These are phyloP conservation scores for Ceyx erithaca DNA, from an alignment of 2,797 vertebrate genomes.

Conservation along the genomic window DNA sequence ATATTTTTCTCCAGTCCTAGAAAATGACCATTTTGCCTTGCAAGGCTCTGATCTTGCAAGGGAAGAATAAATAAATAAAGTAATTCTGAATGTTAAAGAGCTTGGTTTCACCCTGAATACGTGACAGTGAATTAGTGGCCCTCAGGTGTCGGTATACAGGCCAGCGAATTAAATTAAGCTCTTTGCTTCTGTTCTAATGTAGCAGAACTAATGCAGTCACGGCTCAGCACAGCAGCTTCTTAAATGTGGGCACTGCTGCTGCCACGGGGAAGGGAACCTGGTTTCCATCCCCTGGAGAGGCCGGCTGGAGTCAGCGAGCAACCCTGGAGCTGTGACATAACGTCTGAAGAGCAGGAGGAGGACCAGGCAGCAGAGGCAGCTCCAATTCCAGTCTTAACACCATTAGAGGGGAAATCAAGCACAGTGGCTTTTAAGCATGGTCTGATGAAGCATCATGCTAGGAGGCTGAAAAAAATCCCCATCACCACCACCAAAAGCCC, in stretches of 20 bases:
- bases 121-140: conserved; percentile 69
- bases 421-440: background rate
- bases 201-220: conserved; percentile 72
- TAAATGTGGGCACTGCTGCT: conserved; percentile 43
- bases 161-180: conserved; percentile 69
- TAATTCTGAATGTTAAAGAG: background rate
- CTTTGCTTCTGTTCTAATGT: conserved; percentile 69
- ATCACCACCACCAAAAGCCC: background rate
- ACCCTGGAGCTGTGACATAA: conserved; percentile 42
- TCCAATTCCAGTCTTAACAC: conserved; percentile 13
- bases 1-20: background rate
- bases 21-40: conserved; percentile 1
- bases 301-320: background rate
- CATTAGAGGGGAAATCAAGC: conserved; percentile 42
- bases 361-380: conserved; percentile 8
- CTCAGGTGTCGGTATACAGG: conserved; percentile 62
- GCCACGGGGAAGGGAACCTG: conserved; percentile 38
- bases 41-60: background rate
- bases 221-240: conserved; percentile 56
- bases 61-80: background rate
- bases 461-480: background rate
- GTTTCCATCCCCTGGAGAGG: background rate
- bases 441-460: background rate
- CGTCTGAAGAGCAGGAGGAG: conserved; percentile 28
- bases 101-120: conserved; percentile 16